Conservation (phyloP, 64 coral and sea anemone genomes). For the Dendronephthya gigantea region DNA sequence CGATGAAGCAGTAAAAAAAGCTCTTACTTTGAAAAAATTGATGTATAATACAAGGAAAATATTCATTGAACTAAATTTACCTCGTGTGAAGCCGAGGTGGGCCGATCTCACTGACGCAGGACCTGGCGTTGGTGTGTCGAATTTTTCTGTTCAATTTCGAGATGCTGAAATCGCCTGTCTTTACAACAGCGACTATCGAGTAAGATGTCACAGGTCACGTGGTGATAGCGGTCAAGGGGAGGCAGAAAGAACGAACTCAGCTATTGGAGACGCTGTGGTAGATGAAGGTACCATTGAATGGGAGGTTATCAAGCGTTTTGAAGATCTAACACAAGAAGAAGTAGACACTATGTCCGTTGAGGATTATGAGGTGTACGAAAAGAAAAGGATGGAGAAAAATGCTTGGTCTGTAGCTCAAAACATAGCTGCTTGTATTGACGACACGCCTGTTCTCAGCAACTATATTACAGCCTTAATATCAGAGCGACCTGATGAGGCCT, state of each 20-base stretch:
- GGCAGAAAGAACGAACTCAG: slow-evolving; percentile 54
- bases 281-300: slow-evolving; percentile 44
- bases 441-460: not conserved
- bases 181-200: slow-evolving; percentile 20
- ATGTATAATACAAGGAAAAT: not conserved
- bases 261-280: slow-evolving; percentile 41
- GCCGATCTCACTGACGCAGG: slow-evolving; percentile 68
- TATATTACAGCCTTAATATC: not conserved
- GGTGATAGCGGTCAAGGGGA: slow-evolving; percentile 37
- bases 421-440: not conserved
- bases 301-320: slow-evolving; percentile 42
- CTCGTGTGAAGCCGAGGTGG: slow-evolving; percentile 45
- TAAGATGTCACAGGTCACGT: slow-evolving; percentile 36
- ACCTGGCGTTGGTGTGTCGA: slow-evolving; percentile 58
- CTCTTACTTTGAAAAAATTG: not conserved
- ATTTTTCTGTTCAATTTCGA: slow-evolving; percentile 46
- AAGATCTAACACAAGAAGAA: slow-evolving; percentile 22
- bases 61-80: not conserved
- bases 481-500: not conserved
- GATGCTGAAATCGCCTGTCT: slow-evolving; percentile 41
- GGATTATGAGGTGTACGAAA: slow-evolving; percentile 38
- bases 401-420: not conserved
- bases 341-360: slow-evolving; percentile 18
- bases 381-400: slow-evolving; percentile 1
- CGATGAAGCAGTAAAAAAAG: not conserved